These are phyloP conservation scores for Drosophila santomea DNA, from an alignment of 1,140 invertebrate species.

Conservation along the genomic window DNA sequence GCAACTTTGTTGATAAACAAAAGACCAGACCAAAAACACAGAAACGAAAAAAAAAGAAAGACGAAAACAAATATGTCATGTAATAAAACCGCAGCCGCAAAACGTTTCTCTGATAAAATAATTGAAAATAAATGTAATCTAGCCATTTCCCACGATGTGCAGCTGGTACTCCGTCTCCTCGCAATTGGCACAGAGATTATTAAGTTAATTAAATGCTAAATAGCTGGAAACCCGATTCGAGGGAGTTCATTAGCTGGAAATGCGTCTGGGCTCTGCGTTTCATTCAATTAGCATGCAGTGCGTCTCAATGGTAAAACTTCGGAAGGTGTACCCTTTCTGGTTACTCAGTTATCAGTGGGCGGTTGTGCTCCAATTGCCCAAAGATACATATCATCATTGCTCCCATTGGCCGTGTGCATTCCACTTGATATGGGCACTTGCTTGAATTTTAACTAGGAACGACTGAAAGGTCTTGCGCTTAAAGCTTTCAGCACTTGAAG, in stretches of 20 bases:
- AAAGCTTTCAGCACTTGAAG: not conserved
- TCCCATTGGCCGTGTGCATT: slow-evolving; percentile 36
- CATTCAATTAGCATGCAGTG: slow-evolving; percentile 62
- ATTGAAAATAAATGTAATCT: slow-evolving; percentile 80
- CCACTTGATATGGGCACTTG: slow-evolving; percentile 34
- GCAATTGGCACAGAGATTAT: slow-evolving; percentile 72
- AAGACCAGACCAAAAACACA: slow-evolving; percentile 5
- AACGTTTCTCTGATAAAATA: slow-evolving; percentile 78
- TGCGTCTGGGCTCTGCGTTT: slow-evolving; percentile 34
- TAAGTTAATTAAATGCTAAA: slow-evolving; percentile 80
- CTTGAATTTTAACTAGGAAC: slow-evolving; percentile 29
- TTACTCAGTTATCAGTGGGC: slow-evolving; percentile 24
- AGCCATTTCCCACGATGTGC: slow-evolving; percentile 69
- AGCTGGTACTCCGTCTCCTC: slow-evolving; percentile 6
- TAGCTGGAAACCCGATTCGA: slow-evolving; percentile 36
- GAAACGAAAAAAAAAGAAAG: slow-evolving; percentile 1
- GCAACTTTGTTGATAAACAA: slow-evolving; percentile 55
- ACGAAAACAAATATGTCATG: slow-evolving; percentile 70
- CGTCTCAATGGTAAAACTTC: slow-evolving; percentile 1
- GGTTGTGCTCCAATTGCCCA: slow-evolving; percentile 71
- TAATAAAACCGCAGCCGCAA: slow-evolving; percentile 75
- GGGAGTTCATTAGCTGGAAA: slow-evolving; percentile 55
- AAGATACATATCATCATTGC: slow-evolving; percentile 57
- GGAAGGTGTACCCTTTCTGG: not conserved
- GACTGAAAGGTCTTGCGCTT: not conserved